Conservation (phyloP, 2,888 invertebrate genomes). For the Apotomis turbidana region DNA sequence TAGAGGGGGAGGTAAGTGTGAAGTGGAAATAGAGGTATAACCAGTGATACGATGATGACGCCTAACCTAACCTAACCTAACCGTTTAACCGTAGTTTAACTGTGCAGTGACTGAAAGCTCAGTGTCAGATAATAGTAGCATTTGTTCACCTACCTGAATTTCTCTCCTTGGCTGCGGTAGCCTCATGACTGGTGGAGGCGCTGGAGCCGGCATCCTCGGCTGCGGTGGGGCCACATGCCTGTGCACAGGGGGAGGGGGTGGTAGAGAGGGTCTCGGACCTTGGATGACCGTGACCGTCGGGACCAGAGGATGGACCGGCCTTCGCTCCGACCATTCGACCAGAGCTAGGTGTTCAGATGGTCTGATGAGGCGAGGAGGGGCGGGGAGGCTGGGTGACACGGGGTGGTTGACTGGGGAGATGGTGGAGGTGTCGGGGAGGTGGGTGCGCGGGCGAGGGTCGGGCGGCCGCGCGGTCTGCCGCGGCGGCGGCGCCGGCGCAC, state of each 20-base stretch:
- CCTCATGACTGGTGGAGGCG: slow-evolving; percentile 60
- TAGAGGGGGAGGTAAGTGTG: too few relatives aligned
- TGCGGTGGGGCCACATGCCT: slow-evolving; percentile 71
- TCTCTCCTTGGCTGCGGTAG: slow-evolving; percentile 71
- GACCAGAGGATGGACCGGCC: slow-evolving; percentile 43
- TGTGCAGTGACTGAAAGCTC: too few relatives aligned
- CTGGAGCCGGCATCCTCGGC: slow-evolving; percentile 72
- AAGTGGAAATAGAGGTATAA: too few relatives aligned
- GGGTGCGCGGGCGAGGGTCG: slow-evolving; percentile 40
- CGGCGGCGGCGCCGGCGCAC: slow-evolving; percentile 57
- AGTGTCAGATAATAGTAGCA: background rate
- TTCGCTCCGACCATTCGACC: slow-evolving; percentile 44
- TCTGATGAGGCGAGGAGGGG: slow-evolving; percentile 49
- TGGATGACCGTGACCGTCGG: slow-evolving; percentile 47
- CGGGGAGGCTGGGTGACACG: slow-evolving; percentile 39
- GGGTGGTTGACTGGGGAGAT: background rate
- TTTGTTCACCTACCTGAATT: slow-evolving; percentile 64
- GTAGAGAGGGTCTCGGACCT: slow-evolving; percentile 37
- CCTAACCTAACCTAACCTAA: too few relatives aligned
- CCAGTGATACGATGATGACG: too few relatives aligned
- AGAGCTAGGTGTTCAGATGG: slow-evolving; percentile 48
- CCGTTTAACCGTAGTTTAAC: too few relatives aligned
- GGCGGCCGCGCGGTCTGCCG: slow-evolving; percentile 50
- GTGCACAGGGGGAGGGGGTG: slow-evolving; percentile 62
- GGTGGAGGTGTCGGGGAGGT: slow-evolving; percentile 25